Percentiles rank a stretch among this genome's conserved stretches.
phyloP scores from a whole-genome alignment of 2,888 invertebrate genomes.

The Ochlodes sylvanus region DNA sequence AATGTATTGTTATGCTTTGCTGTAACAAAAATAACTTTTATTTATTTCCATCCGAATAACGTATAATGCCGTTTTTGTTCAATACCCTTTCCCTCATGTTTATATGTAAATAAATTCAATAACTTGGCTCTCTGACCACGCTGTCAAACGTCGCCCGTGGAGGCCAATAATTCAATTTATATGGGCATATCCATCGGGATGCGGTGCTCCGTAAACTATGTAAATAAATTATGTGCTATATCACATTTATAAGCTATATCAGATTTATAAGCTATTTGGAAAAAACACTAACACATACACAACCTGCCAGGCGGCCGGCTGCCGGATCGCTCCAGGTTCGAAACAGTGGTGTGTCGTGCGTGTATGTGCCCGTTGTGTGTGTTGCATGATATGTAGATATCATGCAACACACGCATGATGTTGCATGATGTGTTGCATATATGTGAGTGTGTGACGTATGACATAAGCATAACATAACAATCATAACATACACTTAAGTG shows the following conservation, averaged over 20 bases:
- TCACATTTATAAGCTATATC: neutral
- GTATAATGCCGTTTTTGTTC: conserved; percentile 31
- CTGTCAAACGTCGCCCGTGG: conserved; percentile 33
- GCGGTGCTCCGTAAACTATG: conserved; percentile 13
- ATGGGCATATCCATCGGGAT: conserved; percentile 37
- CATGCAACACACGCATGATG: no score
- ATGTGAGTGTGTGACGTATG: no score
- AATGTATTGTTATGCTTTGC: no score
- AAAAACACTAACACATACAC: no score
- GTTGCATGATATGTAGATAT: no score
- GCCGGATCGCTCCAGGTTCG: no score
- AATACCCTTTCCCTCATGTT: conserved; percentile 21
- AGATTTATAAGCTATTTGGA: neutral
- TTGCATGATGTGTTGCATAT: no score
- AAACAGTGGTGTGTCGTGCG: no score
- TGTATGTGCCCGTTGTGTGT: no score
- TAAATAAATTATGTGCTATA: conserved; percentile 17
- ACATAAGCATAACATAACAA: no score
- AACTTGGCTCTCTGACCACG: conserved; percentile 35
- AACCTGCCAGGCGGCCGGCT: no score
- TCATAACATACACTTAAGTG: no score
- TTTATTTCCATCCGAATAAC: conserved; percentile 14
- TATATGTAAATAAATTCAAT: conserved; percentile 40
- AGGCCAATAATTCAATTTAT: conserved; percentile 39
- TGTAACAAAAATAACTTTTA: conserved; percentile 15